phyloP scores from a whole-genome alignment of 2,888 invertebrate genomes.

The Ophonus ardosiacus region DNA sequence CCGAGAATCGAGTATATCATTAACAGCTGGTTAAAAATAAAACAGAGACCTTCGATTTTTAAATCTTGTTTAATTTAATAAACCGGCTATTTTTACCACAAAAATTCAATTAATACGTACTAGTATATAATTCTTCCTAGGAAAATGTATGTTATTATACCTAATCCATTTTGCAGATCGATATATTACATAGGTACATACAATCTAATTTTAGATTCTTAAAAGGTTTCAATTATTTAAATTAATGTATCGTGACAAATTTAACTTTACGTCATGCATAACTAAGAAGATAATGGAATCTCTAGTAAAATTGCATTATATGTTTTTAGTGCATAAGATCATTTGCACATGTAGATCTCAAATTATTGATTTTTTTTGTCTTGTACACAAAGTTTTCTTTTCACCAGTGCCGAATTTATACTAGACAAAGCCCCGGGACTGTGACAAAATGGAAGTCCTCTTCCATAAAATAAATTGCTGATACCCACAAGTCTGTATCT shows the following conservation, averaged over 20 bases:
- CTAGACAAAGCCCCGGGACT: too few species aligned
- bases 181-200: not conserved
- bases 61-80: constrained; percentile 36
- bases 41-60: constrained; percentile 35
- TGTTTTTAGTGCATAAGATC: too few species aligned
- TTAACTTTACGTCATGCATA: not conserved
- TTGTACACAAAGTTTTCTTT: too few species aligned
- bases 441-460: too few species aligned
- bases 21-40: constrained; percentile 34
- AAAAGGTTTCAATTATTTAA: not conserved
- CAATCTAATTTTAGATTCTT: not conserved
- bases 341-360: too few species aligned
- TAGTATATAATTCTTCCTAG: not conserved
- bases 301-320: too few species aligned
- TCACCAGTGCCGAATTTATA: too few species aligned
- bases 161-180: not conserved
- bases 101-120: not conserved
- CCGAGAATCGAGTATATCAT: constrained; percentile 18
- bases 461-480: too few species aligned
- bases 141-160: not conserved
- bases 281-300: too few species aligned
- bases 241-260: not conserved
- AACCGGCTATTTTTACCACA: constrained; percentile 8
- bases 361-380: too few species aligned
- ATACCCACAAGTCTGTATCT: too few species aligned